Evolutionary conservation across 1,140 invertebrate species (phyloP), one percentile per base, ranked within the genome.

Genomic region (Cecropterus lyciades): DNA sequence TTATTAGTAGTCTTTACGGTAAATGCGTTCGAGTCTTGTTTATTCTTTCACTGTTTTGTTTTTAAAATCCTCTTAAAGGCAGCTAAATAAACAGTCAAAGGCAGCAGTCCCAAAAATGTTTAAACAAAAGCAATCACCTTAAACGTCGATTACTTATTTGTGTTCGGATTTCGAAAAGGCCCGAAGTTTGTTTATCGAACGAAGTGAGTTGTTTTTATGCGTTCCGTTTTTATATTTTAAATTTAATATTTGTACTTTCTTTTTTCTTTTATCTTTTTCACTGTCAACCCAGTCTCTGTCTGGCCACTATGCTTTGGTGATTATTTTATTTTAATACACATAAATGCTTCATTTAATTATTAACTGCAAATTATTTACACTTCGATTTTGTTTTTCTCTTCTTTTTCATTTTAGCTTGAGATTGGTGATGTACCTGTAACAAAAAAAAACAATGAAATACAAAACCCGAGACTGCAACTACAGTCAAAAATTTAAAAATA

Each of bases 61-160:
- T 80, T 73, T 60, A 75, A n/a, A 77, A 79, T 74, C 67, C 69
- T 72, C 70, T 76, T 75, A 73, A 80, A 75, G 69, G 72, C 75
- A 76, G 70, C 59, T 79, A 83, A 80, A 72, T 72, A 87, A 84
- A 87, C 79, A 77, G 57, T 45, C 66, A 74, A 80, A 84, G 79
- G 81, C 84, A 77, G 82, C 82, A 85, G 82, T 81, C 80, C 81
- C 78, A 76, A 75, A 83, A 79, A 77, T 80, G 80, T 84, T 85
- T 79, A 75, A 84, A 88, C 82, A 84, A 84, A 78, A 75, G 57
- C 65, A 69, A 76, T 79, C 79, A 79, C 71, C 77, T 78, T 83
- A 82, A 85, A 81, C 77, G 70, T 69, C 68, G 84, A 85, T 84
- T 83, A 84, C 81, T 80, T 85, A 84, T 88, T 88, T 86, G 79